These are phyloP conservation scores for Lagorchestes hirsutus DNA, from an alignment of 2,797 vertebrate genomes.

Conservation along the genomic window DNA sequence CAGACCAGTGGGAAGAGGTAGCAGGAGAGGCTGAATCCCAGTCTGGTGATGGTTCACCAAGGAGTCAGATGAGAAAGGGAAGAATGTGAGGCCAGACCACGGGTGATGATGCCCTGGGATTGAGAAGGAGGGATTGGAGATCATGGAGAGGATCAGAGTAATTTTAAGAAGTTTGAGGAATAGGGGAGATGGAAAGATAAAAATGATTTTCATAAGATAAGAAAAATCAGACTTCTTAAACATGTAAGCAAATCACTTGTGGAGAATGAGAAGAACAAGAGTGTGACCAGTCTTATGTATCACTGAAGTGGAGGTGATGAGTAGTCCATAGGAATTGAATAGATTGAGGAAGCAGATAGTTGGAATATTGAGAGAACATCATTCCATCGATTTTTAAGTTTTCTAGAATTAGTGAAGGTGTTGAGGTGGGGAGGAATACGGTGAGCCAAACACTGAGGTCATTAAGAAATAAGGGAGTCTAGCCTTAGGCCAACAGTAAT, in stretches of 20 bases:
- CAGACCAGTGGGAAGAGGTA: no score
- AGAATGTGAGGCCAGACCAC: background rate
- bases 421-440: background rate
- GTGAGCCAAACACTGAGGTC: background rate
- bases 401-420: background rate
- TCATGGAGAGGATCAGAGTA: background rate
- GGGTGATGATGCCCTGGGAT: background rate
- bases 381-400: background rate
- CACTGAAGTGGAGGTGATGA: background rate
- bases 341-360: background rate
- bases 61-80: background rate
- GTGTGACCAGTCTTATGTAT: background rate
- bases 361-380: background rate
- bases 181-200: background rate
- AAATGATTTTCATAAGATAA: background rate
- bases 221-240: background rate
- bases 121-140: background rate
- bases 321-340: background rate
- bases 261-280: background rate
- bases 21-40: no score
- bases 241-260: background rate
- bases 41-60: background rate
- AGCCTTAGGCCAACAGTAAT: background rate
- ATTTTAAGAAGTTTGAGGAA: background rate
- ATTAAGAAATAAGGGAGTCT: background rate